phyloP scores from a whole-genome alignment of 2,888 invertebrate species.

The Cacoxenus indagator region DNA sequence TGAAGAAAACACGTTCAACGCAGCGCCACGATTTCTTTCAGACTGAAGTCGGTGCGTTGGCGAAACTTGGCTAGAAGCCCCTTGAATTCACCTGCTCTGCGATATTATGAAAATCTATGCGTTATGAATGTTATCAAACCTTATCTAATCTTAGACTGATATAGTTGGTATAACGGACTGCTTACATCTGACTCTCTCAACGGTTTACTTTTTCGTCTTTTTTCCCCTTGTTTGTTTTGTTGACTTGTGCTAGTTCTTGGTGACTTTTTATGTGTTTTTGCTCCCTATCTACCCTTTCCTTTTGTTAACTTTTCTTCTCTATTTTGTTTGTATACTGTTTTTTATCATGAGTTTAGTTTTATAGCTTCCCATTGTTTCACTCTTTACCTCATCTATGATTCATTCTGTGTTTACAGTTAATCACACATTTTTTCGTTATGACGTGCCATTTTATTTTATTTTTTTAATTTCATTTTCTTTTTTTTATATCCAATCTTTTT shows the following conservation, averaged over 20 bases:
- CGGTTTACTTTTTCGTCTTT: conserved; percentile 6
- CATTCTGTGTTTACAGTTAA: conserved; percentile 51
- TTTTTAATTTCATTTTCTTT: neutral
- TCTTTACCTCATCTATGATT: conserved; percentile 49
- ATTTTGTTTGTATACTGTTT: neutral
- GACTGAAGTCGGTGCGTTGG: conserved; percentile 61
- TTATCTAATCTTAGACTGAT: conserved; percentile 11
- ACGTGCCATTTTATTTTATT: conserved; percentile 35
- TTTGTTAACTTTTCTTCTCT: neutral
- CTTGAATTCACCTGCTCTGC: conserved; percentile 44
- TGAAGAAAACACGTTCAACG: conserved; percentile 58
- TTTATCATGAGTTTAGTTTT: neutral
- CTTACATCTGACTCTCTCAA: neutral
- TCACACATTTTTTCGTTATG: conserved; percentile 38
- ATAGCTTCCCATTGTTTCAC: conserved; percentile 36
- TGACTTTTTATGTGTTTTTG: neutral
- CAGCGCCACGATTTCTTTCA: conserved; percentile 55
- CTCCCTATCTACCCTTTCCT: conserved; percentile 25
- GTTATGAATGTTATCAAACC: conserved; percentile 27
- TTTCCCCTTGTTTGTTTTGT: neutral
- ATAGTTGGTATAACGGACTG: neutral
- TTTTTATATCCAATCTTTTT: neutral
- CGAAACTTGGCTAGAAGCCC: conserved; percentile 36
- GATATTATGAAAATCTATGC: conserved; percentile 55
- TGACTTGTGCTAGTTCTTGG: conserved; percentile 26